These are phyloP conservation scores for Anguilla marmorata DNA, from an alignment of 2,797 vertebrate species.

Conservation along the genomic window DNA sequence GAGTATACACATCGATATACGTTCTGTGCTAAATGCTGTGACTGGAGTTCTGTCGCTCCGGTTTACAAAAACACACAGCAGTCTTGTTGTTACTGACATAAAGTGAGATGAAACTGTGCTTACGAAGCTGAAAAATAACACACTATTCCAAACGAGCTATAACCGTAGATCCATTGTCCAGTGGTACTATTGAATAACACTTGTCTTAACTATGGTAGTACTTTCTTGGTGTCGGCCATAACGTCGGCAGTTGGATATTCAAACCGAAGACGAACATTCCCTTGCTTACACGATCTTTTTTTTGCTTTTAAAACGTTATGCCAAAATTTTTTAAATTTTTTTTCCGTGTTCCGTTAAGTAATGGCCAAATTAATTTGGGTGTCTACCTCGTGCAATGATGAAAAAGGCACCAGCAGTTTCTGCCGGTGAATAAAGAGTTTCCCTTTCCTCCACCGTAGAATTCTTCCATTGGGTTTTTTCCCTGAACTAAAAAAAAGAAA, in stretches of 20 bases:
- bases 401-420: conserved; percentile 36
- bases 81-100: conserved; percentile 22
- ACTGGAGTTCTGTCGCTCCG: conserved; percentile 40
- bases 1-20: conserved; percentile 23
- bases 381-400: conserved; percentile 81
- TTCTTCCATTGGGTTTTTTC: conserved; percentile 20
- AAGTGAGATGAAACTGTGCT: conserved; percentile 12
- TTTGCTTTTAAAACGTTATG: conserved; percentile 37
- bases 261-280: conserved; percentile 43
- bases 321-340: conserved; percentile 22
- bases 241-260: background rate
- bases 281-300: conserved; percentile 22
- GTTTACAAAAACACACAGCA: conserved; percentile 23
- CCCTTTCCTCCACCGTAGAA: conserved; percentile 18
- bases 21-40: conserved; percentile 51
- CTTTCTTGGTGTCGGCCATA: conserved; percentile 25
- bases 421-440: conserved; percentile 19
- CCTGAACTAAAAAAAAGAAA: conserved; percentile 31
- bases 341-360: conserved; percentile 47
- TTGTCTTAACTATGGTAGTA: conserved; percentile 38
- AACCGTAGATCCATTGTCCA: conserved; percentile 6
- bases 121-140: background rate
- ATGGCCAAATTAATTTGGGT: conserved; percentile 76
- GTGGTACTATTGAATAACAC: conserved; percentile 17
- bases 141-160: background rate